Percentiles rank a stretch among this genome's conserved stretches.
Conservation (phyloP, 1,140 invertebrate species). For the Nymphalis io region DNA sequence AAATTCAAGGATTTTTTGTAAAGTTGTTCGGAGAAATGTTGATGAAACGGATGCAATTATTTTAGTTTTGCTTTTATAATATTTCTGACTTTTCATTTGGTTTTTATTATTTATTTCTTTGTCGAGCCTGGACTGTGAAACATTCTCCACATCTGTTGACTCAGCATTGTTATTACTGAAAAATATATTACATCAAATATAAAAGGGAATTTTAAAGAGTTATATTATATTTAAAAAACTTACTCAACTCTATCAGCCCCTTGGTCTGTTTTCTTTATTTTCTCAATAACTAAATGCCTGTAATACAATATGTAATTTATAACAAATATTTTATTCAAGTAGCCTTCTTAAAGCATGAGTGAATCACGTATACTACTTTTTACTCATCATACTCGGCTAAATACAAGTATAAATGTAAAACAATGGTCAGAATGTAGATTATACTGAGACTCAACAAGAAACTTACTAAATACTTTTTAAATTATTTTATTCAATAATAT, state of each 20-base stretch:
- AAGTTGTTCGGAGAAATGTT: constrained; percentile 19
- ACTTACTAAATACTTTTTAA: too few relatives aligned
- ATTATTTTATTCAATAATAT: too few relatives aligned
- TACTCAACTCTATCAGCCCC: constrained; percentile 7
- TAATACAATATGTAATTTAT: constrained; percentile 15
- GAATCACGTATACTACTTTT: too few relatives aligned
- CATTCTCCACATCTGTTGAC: background rate
- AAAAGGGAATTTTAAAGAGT: background rate
- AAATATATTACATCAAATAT: background rate
- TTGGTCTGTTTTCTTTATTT: constrained; percentile 25
- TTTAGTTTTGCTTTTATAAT: constrained; percentile 14
- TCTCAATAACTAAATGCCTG: constrained; percentile 33
- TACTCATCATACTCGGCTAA: background rate
- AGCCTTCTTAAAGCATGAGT: too few relatives aligned
- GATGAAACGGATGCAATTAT: constrained; percentile 29
- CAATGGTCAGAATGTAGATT: background rate
- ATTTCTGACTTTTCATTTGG: constrained; percentile 18
- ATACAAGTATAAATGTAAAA: background rate
- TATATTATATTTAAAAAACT: background rate
- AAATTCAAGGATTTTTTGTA: constrained; percentile 39
- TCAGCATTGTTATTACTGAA: background rate
- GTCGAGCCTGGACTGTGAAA: background rate
- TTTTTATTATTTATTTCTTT: background rate
- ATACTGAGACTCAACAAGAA: too few relatives aligned
- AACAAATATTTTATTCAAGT: background rate